Percentiles rank a stretch among this genome's conserved stretches.
Conservation (phyloP, 2,888 invertebrate genomes). For the Trisateles emortualis region DNA sequence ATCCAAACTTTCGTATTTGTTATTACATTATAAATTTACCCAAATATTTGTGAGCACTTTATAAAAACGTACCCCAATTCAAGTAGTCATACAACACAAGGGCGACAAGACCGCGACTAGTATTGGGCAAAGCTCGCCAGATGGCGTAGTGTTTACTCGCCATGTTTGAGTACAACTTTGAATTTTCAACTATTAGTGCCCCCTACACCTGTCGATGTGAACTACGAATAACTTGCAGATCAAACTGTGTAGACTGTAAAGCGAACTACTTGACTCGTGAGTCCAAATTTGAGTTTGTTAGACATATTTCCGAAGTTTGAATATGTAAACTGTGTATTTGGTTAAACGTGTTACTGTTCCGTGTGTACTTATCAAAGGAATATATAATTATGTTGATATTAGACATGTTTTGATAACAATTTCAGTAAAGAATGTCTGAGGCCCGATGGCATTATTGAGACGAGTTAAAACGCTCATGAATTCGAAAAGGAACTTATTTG, state of each 20-base stretch:
- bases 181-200: slow-evolving; percentile 80
- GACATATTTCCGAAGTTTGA: slow-evolving; percentile 22
- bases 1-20: neutral
- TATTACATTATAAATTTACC: neutral
- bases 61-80: slow-evolving; percentile 17
- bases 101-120: slow-evolving; percentile 56
- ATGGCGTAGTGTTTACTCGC: slow-evolving; percentile 84
- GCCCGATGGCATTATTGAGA: no score
- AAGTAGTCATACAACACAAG: slow-evolving; percentile 52
- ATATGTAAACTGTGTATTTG: slow-evolving; percentile 8
- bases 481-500: no score
- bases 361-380: no score
- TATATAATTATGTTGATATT: no score
- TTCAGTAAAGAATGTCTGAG: no score
- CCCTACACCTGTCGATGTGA: slow-evolving; percentile 78
- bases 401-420: no score
- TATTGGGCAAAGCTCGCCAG: slow-evolving; percentile 74
- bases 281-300: slow-evolving; percentile 23
- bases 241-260: slow-evolving; percentile 35
- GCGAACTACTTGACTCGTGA: slow-evolving; percentile 36
- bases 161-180: slow-evolving; percentile 81
- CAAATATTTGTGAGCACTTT: neutral
- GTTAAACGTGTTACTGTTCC: neutral
- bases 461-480: no score
- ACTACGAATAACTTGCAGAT: slow-evolving; percentile 47